Evolutionary conservation across 2,888 invertebrate species (phyloP), one percentile per base, ranked within the genome.

Genomic region (Acrocyrtus sp.): DNA sequence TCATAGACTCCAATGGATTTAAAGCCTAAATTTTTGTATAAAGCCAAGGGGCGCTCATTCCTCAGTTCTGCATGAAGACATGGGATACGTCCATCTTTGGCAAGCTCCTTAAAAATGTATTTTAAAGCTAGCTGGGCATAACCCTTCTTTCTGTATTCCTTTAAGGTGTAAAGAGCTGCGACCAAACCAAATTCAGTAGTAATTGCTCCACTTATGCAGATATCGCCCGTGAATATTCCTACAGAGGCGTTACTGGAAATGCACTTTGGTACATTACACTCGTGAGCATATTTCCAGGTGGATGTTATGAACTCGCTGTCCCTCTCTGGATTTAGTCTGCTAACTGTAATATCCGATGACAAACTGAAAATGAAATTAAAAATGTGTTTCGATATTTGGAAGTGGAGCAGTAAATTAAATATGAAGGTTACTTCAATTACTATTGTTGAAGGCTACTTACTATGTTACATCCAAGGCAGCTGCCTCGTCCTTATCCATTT

Each of bases 81-180:
- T 8, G 74, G 74, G n/a, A 69, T 51, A 19, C 63, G 51, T n/a
- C 65, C 74, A 53, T 45, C 51, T 43, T 26, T 63, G 4, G 69
- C 68, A 22, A 51, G 39, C 22, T 74, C 68, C 29, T 60, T 62
- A 19, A 69, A 67, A 3, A 39, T 47, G 22, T 47, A 60, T 53
- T 69, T 39, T 65, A 74, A 61, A 24, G 54, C 22, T 19, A 74
- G 24, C 47, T 69, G 56, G 3, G 56, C 74, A 47, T 60, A 66
- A 6, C 72, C 72, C 19, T 43, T 57, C 1, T 65, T 58, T 34
- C 72, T 22, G 22, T 66, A 47, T 8, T 58, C 65, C 19, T 68
- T 56, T 1, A 54, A 17, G 10, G 74, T 74, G 50, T 63, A 53
- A 19, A 74, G 45, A 5, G 62, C 50, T 1, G 58, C 41, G 12